Conservation (phyloP, 2,113 vertebrate genomes). For the Eolophus roseicapilla region DNA sequence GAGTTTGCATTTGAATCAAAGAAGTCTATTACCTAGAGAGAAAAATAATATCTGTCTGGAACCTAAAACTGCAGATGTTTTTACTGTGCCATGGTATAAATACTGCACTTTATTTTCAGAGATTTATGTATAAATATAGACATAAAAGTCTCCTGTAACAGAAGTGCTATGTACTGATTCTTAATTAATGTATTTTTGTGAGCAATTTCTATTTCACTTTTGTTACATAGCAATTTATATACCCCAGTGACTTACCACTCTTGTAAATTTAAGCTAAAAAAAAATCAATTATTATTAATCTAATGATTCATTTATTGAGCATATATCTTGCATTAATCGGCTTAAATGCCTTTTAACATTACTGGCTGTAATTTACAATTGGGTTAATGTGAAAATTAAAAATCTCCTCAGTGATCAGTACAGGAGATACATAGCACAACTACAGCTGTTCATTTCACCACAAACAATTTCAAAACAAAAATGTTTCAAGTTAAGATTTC, state of each 20-base stretch:
- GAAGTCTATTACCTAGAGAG: not conserved
- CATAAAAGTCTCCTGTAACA: not conserved
- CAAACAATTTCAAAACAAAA: not conserved
- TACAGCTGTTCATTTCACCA: not conserved
- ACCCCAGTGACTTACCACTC: not conserved
- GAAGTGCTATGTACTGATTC: not conserved
- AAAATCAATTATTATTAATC: not conserved
- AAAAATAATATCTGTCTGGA: not conserved
- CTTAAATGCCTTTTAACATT: not conserved
- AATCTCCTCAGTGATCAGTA: not conserved
- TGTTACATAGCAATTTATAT: not conserved
- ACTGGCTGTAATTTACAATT: not conserved
- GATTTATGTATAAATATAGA: not conserved
- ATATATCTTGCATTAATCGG: not conserved
- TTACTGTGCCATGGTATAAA: not conserved
- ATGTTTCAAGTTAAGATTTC: not conserved
- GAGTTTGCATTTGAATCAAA: not conserved
- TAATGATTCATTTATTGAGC: not conserved
- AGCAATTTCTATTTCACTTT: not conserved
- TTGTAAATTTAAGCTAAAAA: slow-evolving; percentile 9
- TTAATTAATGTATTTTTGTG: not conserved
- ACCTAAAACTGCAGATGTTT: not conserved
- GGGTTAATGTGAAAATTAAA: not conserved
- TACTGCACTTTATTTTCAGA: not conserved
- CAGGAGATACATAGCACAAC: not conserved